Evolutionary conservation across 2,113 vertebrate species (phyloP).

Genomic region (Acanthisitta chloris): DNA sequence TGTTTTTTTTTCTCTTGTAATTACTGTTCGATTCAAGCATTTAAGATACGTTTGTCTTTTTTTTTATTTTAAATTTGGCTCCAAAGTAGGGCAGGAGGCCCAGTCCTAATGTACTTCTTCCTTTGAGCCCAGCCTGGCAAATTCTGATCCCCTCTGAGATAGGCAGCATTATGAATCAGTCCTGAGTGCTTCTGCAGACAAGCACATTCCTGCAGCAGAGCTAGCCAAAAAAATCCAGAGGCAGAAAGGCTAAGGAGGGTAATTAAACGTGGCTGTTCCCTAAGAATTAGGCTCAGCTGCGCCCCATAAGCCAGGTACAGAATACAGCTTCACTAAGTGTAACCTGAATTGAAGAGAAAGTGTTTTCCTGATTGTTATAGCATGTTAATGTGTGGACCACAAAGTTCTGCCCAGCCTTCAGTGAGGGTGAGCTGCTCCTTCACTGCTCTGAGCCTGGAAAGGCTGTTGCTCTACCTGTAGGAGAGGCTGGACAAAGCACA

Average conservation of each 20-base stretch:
- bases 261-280: constrained; percentile 8
- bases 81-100: background rate
- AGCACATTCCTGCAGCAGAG: constrained; percentile 27
- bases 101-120: background rate
- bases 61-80: constrained; percentile 37
- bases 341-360: background rate
- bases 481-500: background rate
- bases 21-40: constrained; percentile 7
- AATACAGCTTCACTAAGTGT: background rate
- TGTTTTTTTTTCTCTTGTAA: constrained; percentile 25
- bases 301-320: background rate
- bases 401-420: background rate
- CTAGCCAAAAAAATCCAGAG: constrained; percentile 14
- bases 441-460: background rate
- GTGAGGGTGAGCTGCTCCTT: background rate
- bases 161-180: background rate
- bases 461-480: background rate
- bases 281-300: background rate
- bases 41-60: constrained; percentile 26
- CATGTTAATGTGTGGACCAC: background rate
- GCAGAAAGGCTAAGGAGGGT: background rate
- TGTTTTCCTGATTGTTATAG: rapidly evolving
- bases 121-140: constrained; percentile 4
- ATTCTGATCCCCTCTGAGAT: constrained; percentile 8
- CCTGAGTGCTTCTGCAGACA: constrained; percentile 16